These are phyloP conservation scores for Stenurella melanura DNA, from an alignment of 2,888 invertebrate species.

Conservation along the genomic window DNA sequence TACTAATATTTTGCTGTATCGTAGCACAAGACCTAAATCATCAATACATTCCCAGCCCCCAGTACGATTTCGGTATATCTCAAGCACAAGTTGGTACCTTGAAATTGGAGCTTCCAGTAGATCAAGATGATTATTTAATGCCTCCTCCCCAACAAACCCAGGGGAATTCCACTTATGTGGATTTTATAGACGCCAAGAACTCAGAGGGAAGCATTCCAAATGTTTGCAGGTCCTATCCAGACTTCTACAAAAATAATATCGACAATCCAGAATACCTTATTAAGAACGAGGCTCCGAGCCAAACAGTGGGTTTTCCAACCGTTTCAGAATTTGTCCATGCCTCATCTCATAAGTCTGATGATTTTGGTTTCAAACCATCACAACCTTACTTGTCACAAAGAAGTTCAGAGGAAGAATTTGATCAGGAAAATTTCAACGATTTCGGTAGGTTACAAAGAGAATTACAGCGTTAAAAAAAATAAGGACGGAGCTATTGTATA, in stretches of 20 bases:
- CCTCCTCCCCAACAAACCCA: conserved; percentile 87
- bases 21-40: too few species aligned
- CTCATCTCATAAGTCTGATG: conserved; percentile 48
- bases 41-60: too few species aligned
- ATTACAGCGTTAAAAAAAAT: conserved; percentile 83
- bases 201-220: conserved; percentile 59
- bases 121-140: conserved; percentile 97
- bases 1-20: too few species aligned
- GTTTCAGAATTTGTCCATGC: conserved; percentile 66
- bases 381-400: conserved; percentile 72
- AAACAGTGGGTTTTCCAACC: conserved; percentile 80
- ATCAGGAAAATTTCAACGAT: conserved; percentile 97
- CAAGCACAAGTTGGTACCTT: conserved; percentile 87
- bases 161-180: conserved; percentile 89
- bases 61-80: conserved; percentile 71
- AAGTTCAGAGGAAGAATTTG: conserved; percentile 87
- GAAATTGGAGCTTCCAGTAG: conserved; percentile 90
- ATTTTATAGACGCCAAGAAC: conserved; percentile 83
- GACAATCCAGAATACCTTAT: conserved; percentile 96
- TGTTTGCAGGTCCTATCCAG: conserved; percentile 73
- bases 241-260: conserved; percentile 82
- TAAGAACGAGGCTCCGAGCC: conserved; percentile 77
- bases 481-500: conserved; percentile 90
- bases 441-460: conserved; percentile 86
- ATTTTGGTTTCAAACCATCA: conserved; percentile 52